Percentiles rank a stretch among this genome's conserved stretches.
Evolutionary conservation across 2,113 vertebrate genomes (phyloP).

Genomic region (Tetrax tetrax): DNA sequence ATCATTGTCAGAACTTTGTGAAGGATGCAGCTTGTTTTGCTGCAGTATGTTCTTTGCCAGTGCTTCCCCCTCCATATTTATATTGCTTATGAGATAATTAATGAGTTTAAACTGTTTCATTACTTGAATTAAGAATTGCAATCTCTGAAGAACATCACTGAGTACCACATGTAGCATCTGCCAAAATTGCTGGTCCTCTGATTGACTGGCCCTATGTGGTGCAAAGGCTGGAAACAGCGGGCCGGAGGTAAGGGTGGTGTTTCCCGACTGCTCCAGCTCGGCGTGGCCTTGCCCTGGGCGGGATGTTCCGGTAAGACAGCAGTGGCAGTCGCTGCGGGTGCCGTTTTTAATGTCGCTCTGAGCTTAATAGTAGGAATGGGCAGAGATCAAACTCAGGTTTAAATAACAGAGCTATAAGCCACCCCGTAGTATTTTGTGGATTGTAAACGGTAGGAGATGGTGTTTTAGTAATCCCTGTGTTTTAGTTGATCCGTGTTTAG

Average conservation of each 20-base stretch:
- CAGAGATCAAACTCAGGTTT: neutral
- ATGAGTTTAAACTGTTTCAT: conserved; percentile 24
- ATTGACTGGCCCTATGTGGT: conserved; percentile 29
- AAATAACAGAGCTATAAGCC: neutral
- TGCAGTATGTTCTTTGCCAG: neutral
- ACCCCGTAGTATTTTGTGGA: neutral
- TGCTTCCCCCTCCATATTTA: neutral
- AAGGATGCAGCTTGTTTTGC: neutral
- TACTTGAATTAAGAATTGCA: neutral
- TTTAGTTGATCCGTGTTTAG: neutral
- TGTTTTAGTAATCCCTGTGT: neutral
- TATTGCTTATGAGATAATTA: conserved; percentile 10
- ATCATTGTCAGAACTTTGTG: neutral
- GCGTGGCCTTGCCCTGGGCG: conserved; percentile 18
- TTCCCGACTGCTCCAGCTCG: neutral
- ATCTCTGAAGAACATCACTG: conserved; percentile 53
- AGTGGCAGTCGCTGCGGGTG: neutral
- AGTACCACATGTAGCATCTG: conserved; percentile 35
- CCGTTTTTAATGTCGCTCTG: neutral
- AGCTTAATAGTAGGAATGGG: neutral
- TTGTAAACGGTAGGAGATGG: neutral
- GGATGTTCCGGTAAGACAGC: neutral
- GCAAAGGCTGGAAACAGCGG: neutral
- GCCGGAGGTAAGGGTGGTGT: neutral
- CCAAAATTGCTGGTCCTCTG: conserved; percentile 31